Conservation (phyloP, 1,140 invertebrate genomes). For the Lucilia sericata region DNA sequence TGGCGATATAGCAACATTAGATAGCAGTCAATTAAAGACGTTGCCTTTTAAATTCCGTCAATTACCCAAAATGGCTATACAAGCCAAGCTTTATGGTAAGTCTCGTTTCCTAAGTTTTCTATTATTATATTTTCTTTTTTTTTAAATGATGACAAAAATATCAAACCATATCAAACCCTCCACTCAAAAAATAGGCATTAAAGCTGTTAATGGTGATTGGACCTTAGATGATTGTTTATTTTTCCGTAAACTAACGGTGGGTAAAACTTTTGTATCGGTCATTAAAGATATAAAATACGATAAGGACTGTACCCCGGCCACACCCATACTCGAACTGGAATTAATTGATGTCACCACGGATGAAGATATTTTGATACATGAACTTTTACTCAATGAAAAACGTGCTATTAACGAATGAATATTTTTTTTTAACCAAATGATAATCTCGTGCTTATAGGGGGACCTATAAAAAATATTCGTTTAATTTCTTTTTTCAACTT, state of each 20-base stretch:
- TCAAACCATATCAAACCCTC: background rate
- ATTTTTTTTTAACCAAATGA: background rate
- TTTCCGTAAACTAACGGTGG: constrained; percentile 61
- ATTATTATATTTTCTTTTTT: background rate
- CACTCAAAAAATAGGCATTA: constrained; percentile 54
- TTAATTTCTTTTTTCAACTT: background rate
- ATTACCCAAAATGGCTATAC: constrained; percentile 62
- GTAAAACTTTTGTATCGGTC: constrained; percentile 60
- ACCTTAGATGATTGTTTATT: constrained; percentile 61
- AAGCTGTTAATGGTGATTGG: constrained; percentile 54
- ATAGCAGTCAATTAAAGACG: constrained; percentile 57
- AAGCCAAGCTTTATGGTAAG: constrained; percentile 62
- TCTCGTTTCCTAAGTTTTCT: background rate
- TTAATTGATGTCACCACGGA: constrained; percentile 48
- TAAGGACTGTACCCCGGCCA: constrained; percentile 35
- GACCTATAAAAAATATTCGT: background rate
- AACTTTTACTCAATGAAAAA: constrained; percentile 46
- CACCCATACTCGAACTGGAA: constrained; percentile 46
- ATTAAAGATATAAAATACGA: constrained; percentile 47
- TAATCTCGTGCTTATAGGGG: background rate
- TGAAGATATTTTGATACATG: constrained; percentile 46
- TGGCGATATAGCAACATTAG: constrained; percentile 60
- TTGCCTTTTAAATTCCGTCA: constrained; percentile 55
- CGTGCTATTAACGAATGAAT: constrained; percentile 43
- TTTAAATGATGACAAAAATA: background rate